Base-by-base conservation (phyloP, 1,140 invertebrate species). In the Anagrus nilaparvatae region DNA sequence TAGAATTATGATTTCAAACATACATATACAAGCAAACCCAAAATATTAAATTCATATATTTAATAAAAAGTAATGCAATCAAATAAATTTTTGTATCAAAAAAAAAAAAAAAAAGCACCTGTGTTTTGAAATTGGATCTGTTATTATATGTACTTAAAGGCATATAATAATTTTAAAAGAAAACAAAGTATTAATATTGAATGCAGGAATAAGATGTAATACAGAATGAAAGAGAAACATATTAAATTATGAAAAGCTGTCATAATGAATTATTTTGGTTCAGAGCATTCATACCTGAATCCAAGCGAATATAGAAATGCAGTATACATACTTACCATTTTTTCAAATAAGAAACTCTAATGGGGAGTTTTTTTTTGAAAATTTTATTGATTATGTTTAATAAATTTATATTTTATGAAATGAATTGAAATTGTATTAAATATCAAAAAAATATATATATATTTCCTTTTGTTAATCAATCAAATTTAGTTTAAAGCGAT, bases 271-370 rank as follows among this genome's bases (percentile, higher is more conserved):
- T 53, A 63, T 56, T 51, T 54, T 51, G 38, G 45, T 49, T 38
- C 47, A 50, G 35, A 40, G 62, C 54, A 58, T 55, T 55, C 46
- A 44, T 64, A 65, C 63, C 62, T 64, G 62, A 47, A 21, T 37
- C 17, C 28, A 27, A 38, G 34, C n/a, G n/a, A 16, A 34, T 38
- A 19, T 42, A 39, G n/a, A 39, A 27, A 20, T 19, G 39, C 8
- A 54, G 47, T 47, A 19, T 59, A 65, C 63, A 50, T 65, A n/a
- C n/a, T n/a, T n/a, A 64, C 61, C 63, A 66, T 66, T 55, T 56
- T 62, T 45, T 46, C 17, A 25, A 17, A 32, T 7, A 9, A 46
- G 21, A 5, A n/a, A 14, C 27, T 35, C 44, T 17, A 6, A 9
- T 38, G 23, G 34, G 34, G 25, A n/a, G n/a, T n/a, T n/a, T n/a